A percentile compares a stretch with the other conserved stretches of the same genome.
Evolutionary conservation across 2,888 invertebrate genomes (phyloP).

Genomic region (Monoplex corrugatus): DNA sequence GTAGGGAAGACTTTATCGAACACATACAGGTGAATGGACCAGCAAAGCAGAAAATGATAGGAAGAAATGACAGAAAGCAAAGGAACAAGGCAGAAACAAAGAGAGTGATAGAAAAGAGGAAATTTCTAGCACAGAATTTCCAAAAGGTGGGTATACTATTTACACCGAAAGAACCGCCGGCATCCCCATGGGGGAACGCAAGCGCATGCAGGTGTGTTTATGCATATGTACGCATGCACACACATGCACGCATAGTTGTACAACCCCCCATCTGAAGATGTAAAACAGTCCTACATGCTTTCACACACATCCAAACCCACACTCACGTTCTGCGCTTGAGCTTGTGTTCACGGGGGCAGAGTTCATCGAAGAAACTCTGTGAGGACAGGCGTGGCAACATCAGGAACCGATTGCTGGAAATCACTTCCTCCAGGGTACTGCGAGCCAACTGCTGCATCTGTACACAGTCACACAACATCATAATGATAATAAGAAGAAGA

Average conservation of each 20-base stretch:
- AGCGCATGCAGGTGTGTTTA: neutral
- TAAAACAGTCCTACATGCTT: neutral
- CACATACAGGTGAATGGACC: no score
- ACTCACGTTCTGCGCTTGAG: conserved; percentile 72
- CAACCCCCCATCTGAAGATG: no score
- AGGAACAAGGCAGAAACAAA: no score
- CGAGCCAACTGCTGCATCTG: conserved; percentile 93
- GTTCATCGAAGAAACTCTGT: conserved; percentile 90
- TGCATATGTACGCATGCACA: neutral
- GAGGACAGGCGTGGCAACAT: conserved; percentile 94
- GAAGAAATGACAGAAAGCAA: no score
- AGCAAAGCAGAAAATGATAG: no score
- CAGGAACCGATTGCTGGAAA: conserved; percentile 93
- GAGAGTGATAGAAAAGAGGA: no score
- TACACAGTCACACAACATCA: neutral
- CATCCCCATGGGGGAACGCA: no score
- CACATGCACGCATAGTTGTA: neutral
- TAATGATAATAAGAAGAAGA: neutral
- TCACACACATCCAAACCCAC: neutral
- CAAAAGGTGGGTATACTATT: no score
- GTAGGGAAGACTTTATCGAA: no score
- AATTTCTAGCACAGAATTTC: no score
- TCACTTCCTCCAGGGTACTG: conserved; percentile 92
- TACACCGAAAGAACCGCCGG: no score
- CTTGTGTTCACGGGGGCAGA: conserved; percentile 88